Percentiles rank a stretch among this genome's conserved stretches.
phyloP scores from a whole-genome alignment of 2,113 vertebrate genomes.

The Orcinus orca region DNA sequence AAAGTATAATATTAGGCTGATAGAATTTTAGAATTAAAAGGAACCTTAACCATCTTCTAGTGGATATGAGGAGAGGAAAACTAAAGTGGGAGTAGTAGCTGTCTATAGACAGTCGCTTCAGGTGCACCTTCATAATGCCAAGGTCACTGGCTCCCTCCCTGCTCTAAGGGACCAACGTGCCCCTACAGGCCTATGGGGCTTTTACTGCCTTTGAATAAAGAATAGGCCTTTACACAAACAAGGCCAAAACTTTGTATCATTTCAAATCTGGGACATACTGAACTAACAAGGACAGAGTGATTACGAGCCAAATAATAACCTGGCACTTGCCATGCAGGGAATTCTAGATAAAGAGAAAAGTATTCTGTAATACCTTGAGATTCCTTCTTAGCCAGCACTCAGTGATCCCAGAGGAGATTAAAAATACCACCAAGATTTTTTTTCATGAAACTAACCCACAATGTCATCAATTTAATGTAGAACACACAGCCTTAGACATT shows the following conservation, averaged over 20 bases:
- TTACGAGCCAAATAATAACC: conserved; percentile 49
- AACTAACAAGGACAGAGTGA: conserved; percentile 51
- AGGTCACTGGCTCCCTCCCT: neutral
- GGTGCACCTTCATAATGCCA: neutral
- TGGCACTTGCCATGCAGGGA: conserved; percentile 3
- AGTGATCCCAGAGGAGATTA: conserved; percentile 65
- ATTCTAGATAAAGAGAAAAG: conserved; percentile 42
- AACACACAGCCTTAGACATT: conserved; percentile 71
- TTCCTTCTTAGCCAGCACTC: conserved; percentile 48
- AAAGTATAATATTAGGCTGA: neutral
- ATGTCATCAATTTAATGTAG: conserved; percentile 64
- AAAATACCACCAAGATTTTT: conserved; percentile 68
- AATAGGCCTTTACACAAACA: neutral
- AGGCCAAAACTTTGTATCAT: conserved; percentile 7
- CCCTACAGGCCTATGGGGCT: neutral
- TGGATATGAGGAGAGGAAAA: neutral
- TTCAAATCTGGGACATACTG: conserved; percentile 47
- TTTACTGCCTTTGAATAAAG: neutral
- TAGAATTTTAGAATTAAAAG: neutral
- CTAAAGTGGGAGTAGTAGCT: neutral
- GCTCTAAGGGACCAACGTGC: neutral
- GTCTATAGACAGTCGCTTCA: neutral
- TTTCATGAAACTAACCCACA: conserved; percentile 28
- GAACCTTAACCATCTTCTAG: neutral
- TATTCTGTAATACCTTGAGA: conserved; percentile 40